Evolutionary conservation across 1,140 invertebrate species (phyloP).

Genomic region (Heliothis virescens): DNA sequence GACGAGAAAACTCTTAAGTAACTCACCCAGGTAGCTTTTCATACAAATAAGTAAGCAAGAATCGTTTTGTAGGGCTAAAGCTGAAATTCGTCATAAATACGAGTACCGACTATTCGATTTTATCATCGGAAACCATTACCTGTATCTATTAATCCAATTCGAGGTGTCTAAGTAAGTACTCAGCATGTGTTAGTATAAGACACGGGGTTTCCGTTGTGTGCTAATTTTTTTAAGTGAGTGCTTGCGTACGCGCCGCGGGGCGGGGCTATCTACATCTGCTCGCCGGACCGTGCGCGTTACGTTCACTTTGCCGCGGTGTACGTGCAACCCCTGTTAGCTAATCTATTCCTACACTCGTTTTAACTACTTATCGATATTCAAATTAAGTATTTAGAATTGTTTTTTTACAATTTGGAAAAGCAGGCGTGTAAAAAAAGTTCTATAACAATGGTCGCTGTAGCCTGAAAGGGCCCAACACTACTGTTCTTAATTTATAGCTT

Average conservation of each 20-base stretch:
- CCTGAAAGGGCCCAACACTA: no score
- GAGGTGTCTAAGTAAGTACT: constrained; percentile 4
- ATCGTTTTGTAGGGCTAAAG: no score
- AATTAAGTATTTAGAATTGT: background rate
- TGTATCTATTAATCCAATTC: background rate
- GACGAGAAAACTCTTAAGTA: no score
- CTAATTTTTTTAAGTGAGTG: constrained; percentile 78
- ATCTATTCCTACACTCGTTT: constrained; percentile 44
- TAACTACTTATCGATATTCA: constrained; percentile 26
- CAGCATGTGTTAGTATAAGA: constrained; percentile 37
- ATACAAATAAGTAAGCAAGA: no score
- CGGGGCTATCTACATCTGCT: constrained; percentile 69
- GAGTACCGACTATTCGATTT: background rate
- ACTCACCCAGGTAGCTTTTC: no score
- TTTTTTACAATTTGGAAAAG: no score
- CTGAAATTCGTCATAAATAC: no score
- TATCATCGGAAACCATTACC: constrained; percentile 4
- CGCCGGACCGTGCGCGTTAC: constrained; percentile 73
- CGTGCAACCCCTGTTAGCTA: constrained; percentile 72
- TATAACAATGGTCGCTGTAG: no score
- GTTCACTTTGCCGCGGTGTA: constrained; percentile 71
- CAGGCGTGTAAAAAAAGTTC: no score
- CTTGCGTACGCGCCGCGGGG: constrained; percentile 60
- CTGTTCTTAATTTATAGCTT: no score
- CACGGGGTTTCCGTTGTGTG: constrained; percentile 78